Base-by-base conservation (phyloP, 1,140 invertebrate species). In the Macrotrachela quadricornifera region DNA sequence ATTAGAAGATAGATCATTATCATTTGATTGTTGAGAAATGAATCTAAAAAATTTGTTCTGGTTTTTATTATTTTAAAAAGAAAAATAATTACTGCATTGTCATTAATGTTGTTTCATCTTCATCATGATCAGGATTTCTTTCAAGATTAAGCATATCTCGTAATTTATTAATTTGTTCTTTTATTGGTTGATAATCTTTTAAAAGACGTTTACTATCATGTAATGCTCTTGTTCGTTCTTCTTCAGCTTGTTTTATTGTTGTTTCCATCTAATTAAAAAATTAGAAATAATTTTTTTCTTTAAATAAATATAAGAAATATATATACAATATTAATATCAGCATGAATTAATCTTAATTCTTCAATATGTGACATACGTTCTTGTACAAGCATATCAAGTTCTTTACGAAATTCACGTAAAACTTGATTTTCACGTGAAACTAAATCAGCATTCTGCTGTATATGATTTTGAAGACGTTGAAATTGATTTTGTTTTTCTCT, bases 301-400 rank as follows among this genome's bases (percentile, higher is more conserved):
- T n/a, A n/a, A n/a, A n/a, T n/a, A n/a, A n/a, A n/a, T n/a, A n/a
- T n/a, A n/a, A n/a, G n/a, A n/a, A n/a, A n/a, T n/a, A n/a, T n/a
- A 17, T 9, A 14, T 68, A 90, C 85, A 54, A 85, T 80, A 77
- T 92, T 92, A 49, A 96, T 94, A 64, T 96, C 88, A 6, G 88
- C 86, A 73, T 96, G 88, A 65, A 95, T 95, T 65, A 92, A 85
- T 18, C 88, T 73, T 40, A 96, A 72, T 69, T 94, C 87, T 74
- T 95, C 88, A 1, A 96, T 87, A 71, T 95, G 90, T 55, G 87
- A 87, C 86, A 94, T 92, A 73, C 94, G 94, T 71, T 95, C 90
- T 70, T 94, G 87, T 62, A 91, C 77, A 54, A 95, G 71, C 51
- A 90, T 73, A 62, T 95, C 88, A 83, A 94, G 88, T 73, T 94